These are phyloP conservation scores for Tribolium madens DNA, from an alignment of 1,140 invertebrate genomes.

Conservation along the genomic window DNA sequence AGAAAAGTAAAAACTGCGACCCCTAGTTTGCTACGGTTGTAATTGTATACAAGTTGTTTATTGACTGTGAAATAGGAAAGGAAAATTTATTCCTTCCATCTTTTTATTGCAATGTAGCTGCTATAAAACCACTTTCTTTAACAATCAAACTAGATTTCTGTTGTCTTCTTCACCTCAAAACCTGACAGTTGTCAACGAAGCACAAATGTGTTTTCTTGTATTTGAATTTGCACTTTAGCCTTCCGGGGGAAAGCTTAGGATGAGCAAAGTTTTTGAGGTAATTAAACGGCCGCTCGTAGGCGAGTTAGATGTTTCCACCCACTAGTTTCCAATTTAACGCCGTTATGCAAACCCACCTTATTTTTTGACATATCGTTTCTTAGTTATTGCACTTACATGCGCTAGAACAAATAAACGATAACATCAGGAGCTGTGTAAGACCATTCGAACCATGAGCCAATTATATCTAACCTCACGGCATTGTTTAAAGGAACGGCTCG, in stretches of 20 bases:
- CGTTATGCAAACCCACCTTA: conserved; percentile 19
- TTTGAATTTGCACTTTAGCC: conserved; percentile 2
- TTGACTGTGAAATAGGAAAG: conserved; percentile 11
- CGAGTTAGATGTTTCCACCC: conserved; percentile 22
- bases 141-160: neutral
- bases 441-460: conserved; percentile 18
- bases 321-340: conserved; percentile 1
- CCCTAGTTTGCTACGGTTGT: conserved; percentile 1
- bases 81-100: conserved; percentile 21
- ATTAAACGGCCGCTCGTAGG: conserved; percentile 7
- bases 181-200: neutral
- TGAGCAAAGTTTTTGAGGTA: conserved; percentile 18
- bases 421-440: neutral
- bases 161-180: neutral
- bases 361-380: conserved; percentile 20
- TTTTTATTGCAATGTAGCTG: neutral
- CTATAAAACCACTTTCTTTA: conserved; percentile 9
- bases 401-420: conserved; percentile 34
- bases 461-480: conserved; percentile 1
- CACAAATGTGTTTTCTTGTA: neutral
- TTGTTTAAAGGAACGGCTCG: neutral
- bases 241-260: conserved; percentile 33
- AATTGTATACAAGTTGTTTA: conserved; percentile 21
- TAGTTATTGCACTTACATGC: conserved; percentile 18
- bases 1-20: conserved; percentile 15